Conservation (phyloP, 2,888 invertebrate species). For the Hymenopus coronatus region DNA sequence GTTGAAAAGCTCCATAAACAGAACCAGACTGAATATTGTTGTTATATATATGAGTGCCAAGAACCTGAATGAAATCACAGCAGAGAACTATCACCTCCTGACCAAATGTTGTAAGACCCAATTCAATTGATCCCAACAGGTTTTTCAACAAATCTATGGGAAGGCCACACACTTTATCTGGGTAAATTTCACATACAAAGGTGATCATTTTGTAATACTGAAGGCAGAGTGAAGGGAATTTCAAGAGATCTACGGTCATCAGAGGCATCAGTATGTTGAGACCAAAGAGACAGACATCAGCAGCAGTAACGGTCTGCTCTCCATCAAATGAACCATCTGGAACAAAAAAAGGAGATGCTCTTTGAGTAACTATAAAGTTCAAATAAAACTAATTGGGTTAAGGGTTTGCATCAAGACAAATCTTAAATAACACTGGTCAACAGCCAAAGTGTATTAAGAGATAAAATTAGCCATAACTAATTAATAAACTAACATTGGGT, state of each 20-base stretch:
- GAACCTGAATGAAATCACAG: conserved; percentile 57
- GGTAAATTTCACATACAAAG: conserved; percentile 63
- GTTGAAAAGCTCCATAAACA: conserved; percentile 47
- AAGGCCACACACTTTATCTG: conserved; percentile 55
- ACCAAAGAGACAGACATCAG: conserved; percentile 66
- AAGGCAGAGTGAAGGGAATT: conserved; percentile 64
- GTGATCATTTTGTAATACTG: conserved; percentile 61
- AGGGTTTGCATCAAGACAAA: no score
- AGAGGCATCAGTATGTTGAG: conserved; percentile 70
- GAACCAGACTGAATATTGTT: conserved; percentile 42
- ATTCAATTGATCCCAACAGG: conserved; percentile 56
- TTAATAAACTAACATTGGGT: no score
- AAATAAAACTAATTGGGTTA: background rate
- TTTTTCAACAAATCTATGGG: conserved; percentile 53
- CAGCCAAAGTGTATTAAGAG: no score
- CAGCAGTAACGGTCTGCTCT: conserved; percentile 48
- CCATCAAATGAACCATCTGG: conserved; percentile 33
- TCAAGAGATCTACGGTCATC: conserved; percentile 67
- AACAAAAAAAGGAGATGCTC: background rate
- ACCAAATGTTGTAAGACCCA: conserved; percentile 60
- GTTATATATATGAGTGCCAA: conserved; percentile 52
- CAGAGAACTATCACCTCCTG: conserved; percentile 56
- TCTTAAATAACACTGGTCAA: no score
- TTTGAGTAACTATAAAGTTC: background rate
- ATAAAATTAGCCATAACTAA: no score